Evolutionary conservation across 2,888 invertebrate species (phyloP).

Genomic region (Catocala nupta): DNA sequence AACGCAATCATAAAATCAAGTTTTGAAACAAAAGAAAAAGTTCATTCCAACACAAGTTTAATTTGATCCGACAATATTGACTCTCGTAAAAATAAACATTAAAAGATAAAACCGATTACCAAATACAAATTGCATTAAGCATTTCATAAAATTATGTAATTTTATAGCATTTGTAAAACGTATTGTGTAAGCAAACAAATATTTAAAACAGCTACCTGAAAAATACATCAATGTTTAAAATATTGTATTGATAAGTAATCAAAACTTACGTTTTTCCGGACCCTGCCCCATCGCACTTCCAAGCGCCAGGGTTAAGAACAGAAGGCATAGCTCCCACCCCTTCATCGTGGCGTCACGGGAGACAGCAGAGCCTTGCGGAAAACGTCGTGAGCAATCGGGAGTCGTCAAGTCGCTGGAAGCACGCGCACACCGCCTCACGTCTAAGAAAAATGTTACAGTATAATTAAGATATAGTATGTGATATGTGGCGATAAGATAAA

Average conservation of each 20-base stretch:
- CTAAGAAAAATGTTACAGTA: slow-evolving; percentile 69
- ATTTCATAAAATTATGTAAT: background rate
- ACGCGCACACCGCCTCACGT: slow-evolving; percentile 64
- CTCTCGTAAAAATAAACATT: background rate
- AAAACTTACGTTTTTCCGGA: slow-evolving; percentile 54
- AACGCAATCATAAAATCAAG: background rate
- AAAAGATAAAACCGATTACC: background rate
- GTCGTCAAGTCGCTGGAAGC: slow-evolving; percentile 45
- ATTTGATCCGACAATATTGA: background rate
- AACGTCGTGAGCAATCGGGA: slow-evolving; percentile 33
- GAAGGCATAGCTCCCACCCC: slow-evolving; percentile 45
- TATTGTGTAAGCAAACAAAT: background rate
- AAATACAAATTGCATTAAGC: background rate
- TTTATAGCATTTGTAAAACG: no score
- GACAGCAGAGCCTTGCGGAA: slow-evolving; percentile 25
- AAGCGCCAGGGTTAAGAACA: slow-evolving; percentile 40
- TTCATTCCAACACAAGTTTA: background rate
- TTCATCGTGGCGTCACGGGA: slow-evolving; percentile 37
- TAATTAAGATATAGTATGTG: slow-evolving; percentile 51
- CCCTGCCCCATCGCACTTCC: slow-evolving; percentile 47
- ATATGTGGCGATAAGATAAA: slow-evolving; percentile 70
- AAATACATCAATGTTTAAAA: background rate
- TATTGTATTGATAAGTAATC: background rate
- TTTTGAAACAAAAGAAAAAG: slow-evolving; percentile 6
- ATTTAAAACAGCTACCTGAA: background rate